Conservation (phyloP, 2,113 vertebrate species). For the Nannobrachium achirus region DNA sequence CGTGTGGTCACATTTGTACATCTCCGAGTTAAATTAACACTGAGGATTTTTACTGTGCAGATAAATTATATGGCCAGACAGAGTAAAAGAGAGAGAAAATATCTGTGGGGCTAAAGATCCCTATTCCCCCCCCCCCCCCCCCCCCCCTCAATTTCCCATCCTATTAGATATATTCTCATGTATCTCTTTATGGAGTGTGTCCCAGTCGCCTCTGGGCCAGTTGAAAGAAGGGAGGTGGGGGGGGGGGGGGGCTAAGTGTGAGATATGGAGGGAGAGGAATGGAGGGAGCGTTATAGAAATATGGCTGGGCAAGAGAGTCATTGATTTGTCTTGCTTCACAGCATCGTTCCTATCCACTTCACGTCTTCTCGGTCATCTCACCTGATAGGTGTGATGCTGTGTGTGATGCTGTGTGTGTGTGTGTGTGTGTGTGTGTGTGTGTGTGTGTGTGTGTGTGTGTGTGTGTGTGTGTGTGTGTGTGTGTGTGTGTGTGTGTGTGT, state of each 20-base stretch:
- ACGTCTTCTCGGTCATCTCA: constrained; percentile 19
- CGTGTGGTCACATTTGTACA: too few species aligned
- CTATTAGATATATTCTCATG: constrained; percentile 61
- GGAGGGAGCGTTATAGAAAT: neutral
- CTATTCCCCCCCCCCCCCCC: too few species aligned
- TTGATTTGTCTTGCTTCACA: constrained; percentile 50
- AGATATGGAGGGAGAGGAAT: constrained; percentile 10
- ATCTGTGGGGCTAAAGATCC: constrained; percentile 43
- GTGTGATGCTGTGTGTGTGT: neutral
- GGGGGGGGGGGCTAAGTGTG: neutral
- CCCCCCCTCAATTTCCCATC: constrained; percentile 48
- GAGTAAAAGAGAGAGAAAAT: constrained; percentile 21
- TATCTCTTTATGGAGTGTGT: constrained; percentile 54
- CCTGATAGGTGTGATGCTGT: constrained; percentile 11
- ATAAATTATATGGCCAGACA: constrained; percentile 9
- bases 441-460: constrained; percentile 13
- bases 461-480: neutral
- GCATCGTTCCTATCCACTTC: constrained; percentile 13
- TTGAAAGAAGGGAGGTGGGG: constrained; percentile 21
- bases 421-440: constrained; percentile 22
- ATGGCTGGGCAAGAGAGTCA: constrained; percentile 5
- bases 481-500: neutral
- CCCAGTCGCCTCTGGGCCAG: constrained; percentile 34
- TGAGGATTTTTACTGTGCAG: neutral
- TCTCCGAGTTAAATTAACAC: too few species aligned